phyloP scores from a whole-genome alignment of 2,888 invertebrate genomes.

The Hydriomena furcata region DNA sequence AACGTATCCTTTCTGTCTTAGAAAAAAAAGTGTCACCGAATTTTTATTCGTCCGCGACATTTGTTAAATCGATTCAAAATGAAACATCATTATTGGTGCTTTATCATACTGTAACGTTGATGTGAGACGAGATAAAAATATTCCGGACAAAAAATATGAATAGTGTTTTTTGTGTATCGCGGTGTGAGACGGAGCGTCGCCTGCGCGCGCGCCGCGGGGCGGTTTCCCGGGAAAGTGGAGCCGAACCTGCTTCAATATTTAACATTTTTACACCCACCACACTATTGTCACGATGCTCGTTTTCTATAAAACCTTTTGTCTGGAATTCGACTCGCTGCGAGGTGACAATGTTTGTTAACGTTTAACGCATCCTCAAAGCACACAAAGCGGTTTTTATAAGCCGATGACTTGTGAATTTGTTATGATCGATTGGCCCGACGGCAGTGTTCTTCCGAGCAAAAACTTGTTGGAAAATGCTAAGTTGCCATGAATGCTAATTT shows the following conservation, averaged over 20 bases:
- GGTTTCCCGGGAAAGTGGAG: constrained; percentile 76
- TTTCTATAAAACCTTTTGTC: constrained; percentile 73
- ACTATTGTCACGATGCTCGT: constrained; percentile 64
- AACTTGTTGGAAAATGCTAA: constrained; percentile 53
- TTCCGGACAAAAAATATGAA: constrained; percentile 43
- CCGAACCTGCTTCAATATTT: constrained; percentile 73
- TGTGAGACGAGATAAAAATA: constrained; percentile 72
- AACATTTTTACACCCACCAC: constrained; percentile 76
- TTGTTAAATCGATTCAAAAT: constrained; percentile 72
- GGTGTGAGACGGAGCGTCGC: constrained; percentile 78
- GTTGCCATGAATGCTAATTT: constrained; percentile 22
- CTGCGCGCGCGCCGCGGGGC: constrained; percentile 75
- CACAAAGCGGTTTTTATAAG: constrained; percentile 74
- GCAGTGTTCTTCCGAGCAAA: constrained; percentile 46
- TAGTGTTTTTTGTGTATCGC: constrained; percentile 71
- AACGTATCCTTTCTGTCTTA: constrained; percentile 35
- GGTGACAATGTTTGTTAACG: constrained; percentile 80
- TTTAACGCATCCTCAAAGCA: constrained; percentile 70
- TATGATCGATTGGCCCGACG: constrained; percentile 76
- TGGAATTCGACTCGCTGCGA: constrained; percentile 68
- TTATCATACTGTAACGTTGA: constrained; percentile 75
- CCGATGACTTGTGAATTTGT: constrained; percentile 83
- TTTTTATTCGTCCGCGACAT: constrained; percentile 57
- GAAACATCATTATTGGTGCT: constrained; percentile 83
- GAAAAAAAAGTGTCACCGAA: constrained; percentile 66